Base-by-base conservation (phyloP, 2,888 invertebrate genomes). In the Caenorhabditis angaria region DNA sequence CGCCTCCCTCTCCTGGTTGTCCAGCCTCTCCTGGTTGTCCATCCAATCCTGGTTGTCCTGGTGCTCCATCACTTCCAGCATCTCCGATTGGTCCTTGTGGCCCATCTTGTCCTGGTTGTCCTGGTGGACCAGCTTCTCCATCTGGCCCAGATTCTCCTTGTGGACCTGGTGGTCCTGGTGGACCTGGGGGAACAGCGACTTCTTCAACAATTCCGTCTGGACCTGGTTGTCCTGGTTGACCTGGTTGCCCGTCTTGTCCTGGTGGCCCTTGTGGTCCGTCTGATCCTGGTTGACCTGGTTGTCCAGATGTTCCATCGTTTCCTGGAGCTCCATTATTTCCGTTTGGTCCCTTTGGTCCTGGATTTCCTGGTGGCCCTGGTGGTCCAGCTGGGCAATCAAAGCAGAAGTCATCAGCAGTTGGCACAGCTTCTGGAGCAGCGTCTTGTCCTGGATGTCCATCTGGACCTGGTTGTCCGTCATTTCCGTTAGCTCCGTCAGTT, bases 381-480 rank as follows among this genome's bases (percentile, higher is more conserved):
- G 80, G 82, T 77, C 80, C 82, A 50, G 82, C 77, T 60, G 76
- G 80, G 69, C 77, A 79, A 61, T 70, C 72, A 62, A 79, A 79
- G 77, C 79, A 79, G 77, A 78, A 80, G 66, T 80, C 80, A 50
- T 74, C 76, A 53, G 78, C 80, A 51, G 76, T 67, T 59, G 78
- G 76, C 32, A 73, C 41, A 25, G 69, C 69, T 51, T 67, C 78
- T 32, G 78, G 69, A 63, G 77, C 70, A 20, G 83, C 83, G 65
- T 83, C 82, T 51, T 74, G 53, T 76, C 85, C 85, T 55, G 83
- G 79, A 50, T 76, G 74, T 75, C 85, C 85, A 65, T 82, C 78
- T 56, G 72, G 73, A 73, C 85, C 85, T 58, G 77, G 76, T 54
- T 71, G 67, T 71, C 78, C 77, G 60, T 82, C 80, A 61, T 75